Evolutionary conservation across 2,888 invertebrate species (phyloP).

Genomic region (Chouioia cunea): DNA sequence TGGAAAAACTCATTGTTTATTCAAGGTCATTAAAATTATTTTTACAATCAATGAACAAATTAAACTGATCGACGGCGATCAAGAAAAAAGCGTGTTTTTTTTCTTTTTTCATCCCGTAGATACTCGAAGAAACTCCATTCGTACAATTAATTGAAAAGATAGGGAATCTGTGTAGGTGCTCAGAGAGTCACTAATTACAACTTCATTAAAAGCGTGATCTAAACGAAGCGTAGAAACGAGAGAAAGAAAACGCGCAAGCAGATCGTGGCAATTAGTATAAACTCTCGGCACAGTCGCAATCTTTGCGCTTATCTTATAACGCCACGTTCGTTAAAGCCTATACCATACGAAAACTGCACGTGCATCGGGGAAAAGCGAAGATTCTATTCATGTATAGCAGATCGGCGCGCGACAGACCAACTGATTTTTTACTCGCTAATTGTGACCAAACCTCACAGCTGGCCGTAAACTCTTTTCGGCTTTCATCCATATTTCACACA

Average conservation of each 20-base stretch:
- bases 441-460: too few species aligned
- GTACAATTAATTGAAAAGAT: slow-evolving; percentile 5
- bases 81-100: neutral
- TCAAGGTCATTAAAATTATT: neutral
- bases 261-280: slow-evolving; percentile 38
- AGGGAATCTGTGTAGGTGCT: neutral
- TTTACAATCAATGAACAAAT: slow-evolving; percentile 8
- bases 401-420: neutral
- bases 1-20: too few species aligned
- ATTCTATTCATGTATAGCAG: too few species aligned
- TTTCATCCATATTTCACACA: too few species aligned
- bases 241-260: slow-evolving; percentile 8
- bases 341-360: too few species aligned
- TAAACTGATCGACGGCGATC: neutral
- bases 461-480: too few species aligned
- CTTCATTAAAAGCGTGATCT: slow-evolving; percentile 32
- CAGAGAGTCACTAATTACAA: slow-evolving; percentile 39
- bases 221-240: neutral
- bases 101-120: too few species aligned
- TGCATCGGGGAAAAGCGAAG: neutral
- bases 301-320: slow-evolving; percentile 39
- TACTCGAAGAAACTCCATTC: too few species aligned
- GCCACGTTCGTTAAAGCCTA: slow-evolving; percentile 27
- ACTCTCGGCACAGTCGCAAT: slow-evolving; percentile 29
- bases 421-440: too few species aligned